Conservation (phyloP, 1,140 invertebrate species). For the Temnothorax longispinosus region DNA sequence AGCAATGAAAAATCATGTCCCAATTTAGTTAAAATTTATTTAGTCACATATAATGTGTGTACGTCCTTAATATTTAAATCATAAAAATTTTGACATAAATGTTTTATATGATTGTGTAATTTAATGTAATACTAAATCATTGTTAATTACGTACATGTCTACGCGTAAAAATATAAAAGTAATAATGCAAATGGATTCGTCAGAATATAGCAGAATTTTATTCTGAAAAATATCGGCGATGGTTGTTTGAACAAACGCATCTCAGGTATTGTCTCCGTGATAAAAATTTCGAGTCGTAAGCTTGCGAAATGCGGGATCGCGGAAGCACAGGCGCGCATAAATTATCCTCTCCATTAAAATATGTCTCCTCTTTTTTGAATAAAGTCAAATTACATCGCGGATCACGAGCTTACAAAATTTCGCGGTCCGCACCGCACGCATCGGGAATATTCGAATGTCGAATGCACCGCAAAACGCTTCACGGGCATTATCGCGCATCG, state of each 20-base stretch:
- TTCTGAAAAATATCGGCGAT: background rate
- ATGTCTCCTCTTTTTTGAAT: background rate
- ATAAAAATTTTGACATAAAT: background rate
- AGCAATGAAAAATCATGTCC: background rate
- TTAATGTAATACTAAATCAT: background rate
- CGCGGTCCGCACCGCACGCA: background rate
- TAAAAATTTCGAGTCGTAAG: background rate
- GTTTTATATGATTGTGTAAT: background rate
- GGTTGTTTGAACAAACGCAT: background rate
- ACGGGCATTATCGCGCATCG: background rate
- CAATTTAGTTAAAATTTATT: background rate
- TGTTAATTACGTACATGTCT: background rate
- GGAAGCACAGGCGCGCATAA: background rate
- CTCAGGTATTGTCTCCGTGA: background rate
- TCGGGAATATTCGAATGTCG: constrained; percentile 25
- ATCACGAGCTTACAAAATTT: constrained; percentile 37
- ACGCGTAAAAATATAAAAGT: background rate
- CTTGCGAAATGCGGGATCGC: background rate
- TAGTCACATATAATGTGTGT: background rate
- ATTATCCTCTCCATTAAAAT: constrained; percentile 17
- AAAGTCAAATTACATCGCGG: constrained; percentile 26
- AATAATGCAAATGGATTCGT: background rate
- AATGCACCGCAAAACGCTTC: background rate
- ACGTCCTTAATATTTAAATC: background rate
- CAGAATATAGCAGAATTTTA: background rate